phyloP scores from a whole-genome alignment of 2,888 invertebrate species.

The Neocrepidodera transversa region DNA sequence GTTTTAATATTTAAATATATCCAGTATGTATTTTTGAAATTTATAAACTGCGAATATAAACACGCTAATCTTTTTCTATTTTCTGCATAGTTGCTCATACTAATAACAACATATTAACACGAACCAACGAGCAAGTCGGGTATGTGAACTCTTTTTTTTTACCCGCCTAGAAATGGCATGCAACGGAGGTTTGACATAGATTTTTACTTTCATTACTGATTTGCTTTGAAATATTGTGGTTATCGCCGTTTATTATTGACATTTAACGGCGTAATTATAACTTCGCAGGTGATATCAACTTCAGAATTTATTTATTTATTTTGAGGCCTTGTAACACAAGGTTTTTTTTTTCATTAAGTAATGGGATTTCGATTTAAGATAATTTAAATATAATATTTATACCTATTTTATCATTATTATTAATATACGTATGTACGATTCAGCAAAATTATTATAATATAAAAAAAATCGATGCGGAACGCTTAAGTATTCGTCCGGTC shows the following conservation, averaged over 20 bases:
- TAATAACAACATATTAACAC: slow-evolving; percentile 12
- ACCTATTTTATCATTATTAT: no score
- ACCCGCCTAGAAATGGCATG: slow-evolving; percentile 37
- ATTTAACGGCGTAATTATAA: slow-evolving; percentile 25
- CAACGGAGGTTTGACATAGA: slow-evolving; percentile 31
- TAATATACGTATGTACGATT: no score
- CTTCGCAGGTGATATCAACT: slow-evolving; percentile 18
- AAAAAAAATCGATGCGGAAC: no score
- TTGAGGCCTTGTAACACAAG: slow-evolving; percentile 12
- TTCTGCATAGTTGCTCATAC: slow-evolving; percentile 7
- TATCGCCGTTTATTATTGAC: slow-evolving; percentile 26
- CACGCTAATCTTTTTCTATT: slow-evolving; percentile 2
- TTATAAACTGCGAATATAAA: no score
- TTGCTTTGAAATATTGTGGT: slow-evolving; percentile 27
- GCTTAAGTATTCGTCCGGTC: no score
- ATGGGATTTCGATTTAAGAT: no score
- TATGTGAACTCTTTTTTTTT: slow-evolving; percentile 23
- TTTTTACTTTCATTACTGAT: slow-evolving; percentile 35
- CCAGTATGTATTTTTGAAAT: no score
- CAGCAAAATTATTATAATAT: no score
- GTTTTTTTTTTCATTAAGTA: no score
- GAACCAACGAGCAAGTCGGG: background rate
- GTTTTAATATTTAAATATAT: background rate
- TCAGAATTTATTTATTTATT: slow-evolving; percentile 12
- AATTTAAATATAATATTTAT: no score